Percentiles rank a stretch among this genome's conserved stretches.
Conservation (phyloP, 2,113 vertebrate genomes). For the Arizona elegans region DNA sequence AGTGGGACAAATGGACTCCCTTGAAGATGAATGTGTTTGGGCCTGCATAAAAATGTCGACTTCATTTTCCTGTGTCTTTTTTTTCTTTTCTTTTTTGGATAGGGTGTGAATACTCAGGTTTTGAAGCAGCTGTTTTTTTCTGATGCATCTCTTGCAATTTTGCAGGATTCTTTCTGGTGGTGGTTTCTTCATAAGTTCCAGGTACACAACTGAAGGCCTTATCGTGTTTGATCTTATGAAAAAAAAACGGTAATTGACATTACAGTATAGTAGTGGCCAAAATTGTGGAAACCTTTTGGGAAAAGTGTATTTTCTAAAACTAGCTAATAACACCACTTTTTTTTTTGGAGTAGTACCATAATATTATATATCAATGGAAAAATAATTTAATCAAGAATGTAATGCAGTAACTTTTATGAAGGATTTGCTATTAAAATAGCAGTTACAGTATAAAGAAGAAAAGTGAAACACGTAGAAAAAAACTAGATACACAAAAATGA, state of each 20-base stretch:
- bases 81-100: not conserved
- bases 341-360: no score
- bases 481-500: no score
- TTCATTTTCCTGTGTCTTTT: not conserved
- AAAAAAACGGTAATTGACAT: not conserved
- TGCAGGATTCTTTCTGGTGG: slow-evolving; percentile 69
- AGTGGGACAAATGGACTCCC: not conserved
- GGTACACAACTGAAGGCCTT: slow-evolving; percentile 22
- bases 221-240: not conserved
- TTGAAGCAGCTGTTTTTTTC: slow-evolving; percentile 64
- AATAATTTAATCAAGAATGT: no score
- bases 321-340: no score
- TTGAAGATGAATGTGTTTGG: not conserved
- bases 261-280: not conserved
- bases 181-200: slow-evolving; percentile 66
- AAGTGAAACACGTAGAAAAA: no score
- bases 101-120: slow-evolving; percentile 48
- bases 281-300: no score
- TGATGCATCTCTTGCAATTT: slow-evolving; percentile 57
- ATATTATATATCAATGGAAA: no score
- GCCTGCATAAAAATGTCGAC: not conserved
- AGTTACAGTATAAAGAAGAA: no score
- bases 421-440: no score
- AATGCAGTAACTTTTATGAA: no score
- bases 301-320: no score